Evolutionary conservation across 2,113 vertebrate species (phyloP).

Genomic region (Lophotis ruficrista): DNA sequence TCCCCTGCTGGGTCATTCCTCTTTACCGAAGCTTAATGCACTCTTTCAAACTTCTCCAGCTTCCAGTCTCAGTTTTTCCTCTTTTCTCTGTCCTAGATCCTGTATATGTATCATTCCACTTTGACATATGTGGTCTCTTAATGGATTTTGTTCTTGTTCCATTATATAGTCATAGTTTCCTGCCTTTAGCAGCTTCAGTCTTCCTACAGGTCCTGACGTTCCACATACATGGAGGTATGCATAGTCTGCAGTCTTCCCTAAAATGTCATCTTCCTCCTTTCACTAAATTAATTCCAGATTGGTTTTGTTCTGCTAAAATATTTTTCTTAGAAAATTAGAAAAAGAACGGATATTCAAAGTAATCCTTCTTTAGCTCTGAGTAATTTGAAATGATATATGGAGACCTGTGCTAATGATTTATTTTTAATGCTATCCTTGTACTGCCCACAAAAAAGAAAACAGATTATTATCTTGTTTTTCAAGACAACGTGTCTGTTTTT

Average conservation of each 20-base stretch:
- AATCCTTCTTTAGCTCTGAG: background rate
- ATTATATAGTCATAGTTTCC: background rate
- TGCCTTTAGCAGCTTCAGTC: background rate
- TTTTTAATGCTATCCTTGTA: background rate
- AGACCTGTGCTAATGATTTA: background rate
- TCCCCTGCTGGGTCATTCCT: conserved; percentile 23
- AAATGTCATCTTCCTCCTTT: background rate
- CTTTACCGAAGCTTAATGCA: background rate
- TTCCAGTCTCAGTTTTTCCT: background rate
- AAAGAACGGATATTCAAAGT: accelerated
- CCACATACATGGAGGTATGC: background rate
- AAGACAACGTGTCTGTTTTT: background rate
- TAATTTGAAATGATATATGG: background rate
- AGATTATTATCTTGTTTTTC: background rate
- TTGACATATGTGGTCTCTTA: background rate
- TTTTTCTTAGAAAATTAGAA: background rate
- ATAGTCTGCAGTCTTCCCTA: background rate
- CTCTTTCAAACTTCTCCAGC: background rate
- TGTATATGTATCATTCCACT: background rate
- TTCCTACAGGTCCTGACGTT: background rate
- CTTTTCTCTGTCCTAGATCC: background rate
- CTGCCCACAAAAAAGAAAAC: background rate
- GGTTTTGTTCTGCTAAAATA: background rate
- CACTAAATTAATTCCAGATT: background rate
- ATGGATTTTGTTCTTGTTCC: background rate